Evolutionary conservation across 2,797 vertebrate genomes (phyloP).

Genomic region (Limnodromus scolopaceus): DNA sequence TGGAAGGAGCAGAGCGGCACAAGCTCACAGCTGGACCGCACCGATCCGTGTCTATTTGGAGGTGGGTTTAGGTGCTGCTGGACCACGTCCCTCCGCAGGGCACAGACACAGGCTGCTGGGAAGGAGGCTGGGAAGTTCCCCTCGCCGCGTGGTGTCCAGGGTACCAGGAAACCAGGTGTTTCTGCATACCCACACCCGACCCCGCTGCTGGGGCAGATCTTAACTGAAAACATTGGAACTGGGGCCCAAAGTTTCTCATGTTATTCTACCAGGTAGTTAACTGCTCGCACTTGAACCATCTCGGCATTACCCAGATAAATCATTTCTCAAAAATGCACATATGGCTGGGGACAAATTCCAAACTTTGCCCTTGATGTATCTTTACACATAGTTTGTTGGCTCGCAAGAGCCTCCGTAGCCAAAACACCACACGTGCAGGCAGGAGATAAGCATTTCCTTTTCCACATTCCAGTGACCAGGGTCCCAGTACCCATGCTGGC

Average conservation of each 20-base stretch:
- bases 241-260: background rate
- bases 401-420: background rate
- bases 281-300: background rate
- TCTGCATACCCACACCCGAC: background rate
- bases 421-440: background rate
- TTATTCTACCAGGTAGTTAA: background rate
- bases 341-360: fast-evolving
- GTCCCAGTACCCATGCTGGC: background rate
- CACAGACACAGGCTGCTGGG: background rate
- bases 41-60: fast-evolving
- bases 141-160: fast-evolving
- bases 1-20: background rate
- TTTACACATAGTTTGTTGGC: background rate
- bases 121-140: background rate
- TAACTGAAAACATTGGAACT: background rate
- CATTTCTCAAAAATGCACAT: background rate
- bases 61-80: background rate
- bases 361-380: background rate
- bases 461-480: background rate
- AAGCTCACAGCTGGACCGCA: background rate
- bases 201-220: background rate
- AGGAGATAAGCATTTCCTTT: background rate
- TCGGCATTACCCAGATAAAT: background rate
- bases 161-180: background rate
- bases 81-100: background rate